Percentiles rank a stretch among this genome's conserved stretches.
These are phyloP conservation scores for Adineta ricciae DNA, from an alignment of 2,888 invertebrate species.

Conservation along the genomic window DNA sequence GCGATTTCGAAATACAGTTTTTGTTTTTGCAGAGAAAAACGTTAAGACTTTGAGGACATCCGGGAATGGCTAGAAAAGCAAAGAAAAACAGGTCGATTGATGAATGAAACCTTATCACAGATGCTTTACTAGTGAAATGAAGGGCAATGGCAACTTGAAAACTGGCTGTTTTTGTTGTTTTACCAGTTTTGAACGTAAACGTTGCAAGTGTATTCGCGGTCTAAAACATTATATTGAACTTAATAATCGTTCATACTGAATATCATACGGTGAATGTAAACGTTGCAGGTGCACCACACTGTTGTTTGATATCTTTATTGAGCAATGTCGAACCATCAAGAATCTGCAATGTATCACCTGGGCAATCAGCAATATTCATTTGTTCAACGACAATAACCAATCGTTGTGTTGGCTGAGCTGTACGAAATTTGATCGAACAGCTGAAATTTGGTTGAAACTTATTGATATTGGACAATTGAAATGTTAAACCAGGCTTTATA, in stretches of 20 bases:
- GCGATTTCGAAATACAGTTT: not conserved
- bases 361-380: not conserved
- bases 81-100: not conserved
- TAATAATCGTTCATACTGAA: not conserved
- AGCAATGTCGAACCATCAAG: not conserved
- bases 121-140: not conserved
- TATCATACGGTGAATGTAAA: not conserved
- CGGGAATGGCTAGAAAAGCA: not conserved
- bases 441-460: not conserved
- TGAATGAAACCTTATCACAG: too few species aligned
- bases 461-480: not conserved
- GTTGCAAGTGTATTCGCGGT: not conserved
- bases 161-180: not conserved
- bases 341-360: not conserved
- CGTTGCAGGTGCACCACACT: not conserved
- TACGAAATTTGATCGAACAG: not conserved
- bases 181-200: not conserved
- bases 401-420: not conserved
- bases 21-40: not conserved
- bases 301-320: not conserved
- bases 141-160: not conserved
- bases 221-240: not conserved
- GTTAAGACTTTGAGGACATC: not conserved
- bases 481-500: not conserved
- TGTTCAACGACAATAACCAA: not conserved